Conservation (phyloP, 2,888 invertebrate genomes). For the Agapostemon virescens region DNA sequence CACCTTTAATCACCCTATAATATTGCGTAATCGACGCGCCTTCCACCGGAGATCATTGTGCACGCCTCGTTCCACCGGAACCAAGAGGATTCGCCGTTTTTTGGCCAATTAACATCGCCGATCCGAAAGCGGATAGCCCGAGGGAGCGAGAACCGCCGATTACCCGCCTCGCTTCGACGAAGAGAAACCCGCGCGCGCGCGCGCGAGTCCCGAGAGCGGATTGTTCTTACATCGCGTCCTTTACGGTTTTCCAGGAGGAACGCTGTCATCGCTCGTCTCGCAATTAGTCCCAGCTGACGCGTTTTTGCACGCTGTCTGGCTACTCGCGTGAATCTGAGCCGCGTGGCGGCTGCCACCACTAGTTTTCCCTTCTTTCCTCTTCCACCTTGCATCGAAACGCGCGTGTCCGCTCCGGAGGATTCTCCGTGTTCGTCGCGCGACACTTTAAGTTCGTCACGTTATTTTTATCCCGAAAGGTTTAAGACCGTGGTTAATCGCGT, state of each 20-base stretch:
- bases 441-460: slow-evolving; percentile 54
- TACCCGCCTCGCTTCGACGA: not conserved
- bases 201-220: not conserved
- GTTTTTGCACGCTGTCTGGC: slow-evolving; percentile 64
- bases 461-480: slow-evolving; percentile 59
- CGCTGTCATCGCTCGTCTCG: slow-evolving; percentile 68
- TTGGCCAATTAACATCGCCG: slow-evolving; percentile 32
- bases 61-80: slow-evolving; percentile 6
- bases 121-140: slow-evolving; percentile 14
- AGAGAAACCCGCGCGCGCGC: slow-evolving; percentile 1
- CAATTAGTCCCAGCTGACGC: slow-evolving; percentile 70
- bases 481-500: slow-evolving; percentile 61
- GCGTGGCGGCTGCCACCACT: slow-evolving; percentile 47
- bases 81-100: slow-evolving; percentile 20
- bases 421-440: slow-evolving; percentile 38
- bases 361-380: slow-evolving; percentile 34
- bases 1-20: not conserved
- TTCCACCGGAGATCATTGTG: not conserved
- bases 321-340: slow-evolving; percentile 44
- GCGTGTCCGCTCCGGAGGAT: slow-evolving; percentile 49
- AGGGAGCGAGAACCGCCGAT: slow-evolving; percentile 17
- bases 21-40: slow-evolving; percentile 4
- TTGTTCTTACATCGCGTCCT: slow-evolving; percentile 45
- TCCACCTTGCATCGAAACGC: slow-evolving; percentile 14
- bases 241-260: slow-evolving; percentile 62